A percentile compares a stretch with the other conserved stretches of the same genome.
phyloP scores from a whole-genome alignment of 2,113 vertebrate genomes.

The Cephalophus harveyi region DNA sequence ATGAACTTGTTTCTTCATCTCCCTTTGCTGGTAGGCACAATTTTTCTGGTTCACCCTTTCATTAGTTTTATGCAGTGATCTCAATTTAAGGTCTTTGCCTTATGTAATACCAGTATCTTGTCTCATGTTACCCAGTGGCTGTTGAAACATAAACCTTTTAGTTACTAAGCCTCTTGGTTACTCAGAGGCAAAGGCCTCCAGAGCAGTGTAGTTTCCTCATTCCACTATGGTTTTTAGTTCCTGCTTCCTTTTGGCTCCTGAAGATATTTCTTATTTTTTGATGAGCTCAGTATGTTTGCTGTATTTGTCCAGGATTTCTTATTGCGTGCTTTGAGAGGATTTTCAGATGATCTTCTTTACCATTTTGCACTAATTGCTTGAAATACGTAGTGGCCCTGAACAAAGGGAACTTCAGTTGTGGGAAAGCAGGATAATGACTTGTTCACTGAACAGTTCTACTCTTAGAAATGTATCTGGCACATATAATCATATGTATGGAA shows the following conservation, averaged over 20 bases:
- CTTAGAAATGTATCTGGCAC: background rate
- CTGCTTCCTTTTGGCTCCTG: background rate
- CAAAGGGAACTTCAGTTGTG: background rate
- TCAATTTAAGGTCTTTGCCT: background rate
- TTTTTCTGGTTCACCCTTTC: slow-evolving; percentile 24
- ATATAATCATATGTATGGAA: background rate
- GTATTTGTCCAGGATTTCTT: background rate
- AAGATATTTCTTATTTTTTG: background rate
- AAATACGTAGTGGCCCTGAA: background rate
- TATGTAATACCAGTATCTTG: background rate
- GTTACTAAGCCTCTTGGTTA: background rate
- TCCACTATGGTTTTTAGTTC: background rate
- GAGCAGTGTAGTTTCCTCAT: background rate
- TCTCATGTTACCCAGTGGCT: background rate
- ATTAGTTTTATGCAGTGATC: background rate
- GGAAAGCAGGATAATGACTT: background rate
- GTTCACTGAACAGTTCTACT: background rate
- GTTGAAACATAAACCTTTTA: background rate
- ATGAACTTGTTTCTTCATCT: background rate
- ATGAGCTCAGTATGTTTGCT: background rate
- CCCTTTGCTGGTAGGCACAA: background rate
- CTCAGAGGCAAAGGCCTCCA: background rate
- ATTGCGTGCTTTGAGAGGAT: background rate
- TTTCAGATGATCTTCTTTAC: slow-evolving; percentile 1
- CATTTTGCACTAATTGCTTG: background rate